A percentile compares a stretch with the other conserved stretches of the same genome.
Evolutionary conservation across 2,113 vertebrate genomes (phyloP).

Genomic region (Toxostoma redivivum): DNA sequence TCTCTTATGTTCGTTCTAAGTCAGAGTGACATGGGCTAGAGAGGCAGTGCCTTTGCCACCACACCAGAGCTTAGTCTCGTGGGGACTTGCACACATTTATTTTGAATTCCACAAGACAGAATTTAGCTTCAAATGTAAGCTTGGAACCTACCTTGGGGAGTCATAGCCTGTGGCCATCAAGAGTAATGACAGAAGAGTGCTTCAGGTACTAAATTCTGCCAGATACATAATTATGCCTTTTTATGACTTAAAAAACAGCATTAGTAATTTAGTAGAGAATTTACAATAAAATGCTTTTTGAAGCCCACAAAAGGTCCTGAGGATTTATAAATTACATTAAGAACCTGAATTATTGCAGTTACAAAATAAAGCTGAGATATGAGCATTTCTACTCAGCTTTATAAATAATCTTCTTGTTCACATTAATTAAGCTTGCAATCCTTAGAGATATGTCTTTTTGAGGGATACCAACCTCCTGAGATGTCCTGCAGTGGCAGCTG

Average conservation of each 20-base stretch:
- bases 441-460: background rate
- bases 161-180: background rate
- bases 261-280: slow-evolving; percentile 43
- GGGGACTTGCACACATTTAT: background rate
- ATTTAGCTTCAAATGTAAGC: background rate
- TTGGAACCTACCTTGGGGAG: background rate
- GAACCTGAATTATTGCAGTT: slow-evolving; percentile 18
- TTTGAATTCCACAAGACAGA: background rate
- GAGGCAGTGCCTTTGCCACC: background rate
- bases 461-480: background rate
- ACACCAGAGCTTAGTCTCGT: fast-evolving
- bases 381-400: background rate
- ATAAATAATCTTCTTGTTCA: background rate
- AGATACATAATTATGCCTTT: background rate
- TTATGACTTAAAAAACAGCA: slow-evolving; percentile 35
- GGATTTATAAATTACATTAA: slow-evolving; percentile 41
- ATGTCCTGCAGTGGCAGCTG: background rate
- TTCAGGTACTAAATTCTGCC: background rate
- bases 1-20: background rate
- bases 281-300: slow-evolving; percentile 18
- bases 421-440: background rate
- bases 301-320: background rate
- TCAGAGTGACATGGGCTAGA: background rate
- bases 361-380: slow-evolving; percentile 1
- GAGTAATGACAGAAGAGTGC: background rate